Base-by-base conservation (phyloP, 2,888 invertebrate species). In the Chloroclysta siterata region DNA sequence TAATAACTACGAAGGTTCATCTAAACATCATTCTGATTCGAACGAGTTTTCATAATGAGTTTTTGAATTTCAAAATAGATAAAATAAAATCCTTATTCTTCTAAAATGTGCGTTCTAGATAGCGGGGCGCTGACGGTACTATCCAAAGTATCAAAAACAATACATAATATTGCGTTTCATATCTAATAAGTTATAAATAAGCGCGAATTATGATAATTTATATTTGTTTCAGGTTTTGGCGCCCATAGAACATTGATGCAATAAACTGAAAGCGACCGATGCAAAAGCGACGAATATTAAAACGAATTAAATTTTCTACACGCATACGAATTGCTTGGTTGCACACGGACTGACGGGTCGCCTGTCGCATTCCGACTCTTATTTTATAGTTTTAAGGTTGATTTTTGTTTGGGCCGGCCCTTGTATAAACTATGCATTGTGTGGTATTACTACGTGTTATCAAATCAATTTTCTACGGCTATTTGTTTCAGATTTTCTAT, bases 351-450 rank as follows among this genome's bases (percentile, higher is more conserved):
- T 69, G 82, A 80, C 84, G 84, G 85, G 80, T 76, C 74, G 75
- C 76, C 78, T 79, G 86, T 88, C 89, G 87, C 90, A 91, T 90
- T 91, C 90, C 89, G 88, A 89, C 81, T 84, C 84, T 87, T 84
- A 86, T 87, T 83, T 71, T 82, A 83, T 89, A 88, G 83, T 61
- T 74, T 83, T 90, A 88, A 88, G 88, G 81, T 89, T 81, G 82
- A 83, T 87, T 89, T 88, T 88, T 76, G 76, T 80, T 79, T 78
- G 84, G 76, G 85, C 83, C 83, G 88, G 84, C 81, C 84, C 78
- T 22, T 36, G 46, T 65, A 66, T 58, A 60, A 68, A 61, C 39
- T 55, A 42, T 58, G 46, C 44, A 39, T 39, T 39, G 36, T 62
- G 14, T 60, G 57, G 29, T 60, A 56, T 50, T 57, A 58, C 39